These are phyloP conservation scores for Ectobius pallidus DNA, from an alignment of 2,888 invertebrate species.

Conservation along the genomic window DNA sequence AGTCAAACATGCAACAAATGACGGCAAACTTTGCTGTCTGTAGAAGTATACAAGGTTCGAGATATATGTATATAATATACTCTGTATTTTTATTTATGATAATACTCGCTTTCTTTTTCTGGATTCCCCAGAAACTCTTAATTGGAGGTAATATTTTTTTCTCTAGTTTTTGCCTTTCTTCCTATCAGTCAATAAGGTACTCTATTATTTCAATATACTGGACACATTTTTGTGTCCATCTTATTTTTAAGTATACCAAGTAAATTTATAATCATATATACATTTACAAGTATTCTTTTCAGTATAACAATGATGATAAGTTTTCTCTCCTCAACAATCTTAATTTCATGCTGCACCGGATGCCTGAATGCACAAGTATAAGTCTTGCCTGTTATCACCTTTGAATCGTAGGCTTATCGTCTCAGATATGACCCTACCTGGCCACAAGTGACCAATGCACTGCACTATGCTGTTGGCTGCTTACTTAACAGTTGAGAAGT, in stretches of 20 bases:
- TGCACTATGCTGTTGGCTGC: slow-evolving; percentile 3
- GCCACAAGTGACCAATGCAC: neutral
- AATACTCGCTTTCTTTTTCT: slow-evolving; percentile 10
- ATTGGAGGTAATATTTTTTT: neutral
- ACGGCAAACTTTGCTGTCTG: slow-evolving; percentile 38
- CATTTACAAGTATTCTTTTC: slow-evolving; percentile 40
- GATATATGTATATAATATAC: slow-evolving; percentile 37
- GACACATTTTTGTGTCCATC: slow-evolving; percentile 31
- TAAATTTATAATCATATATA: slow-evolving; percentile 37
- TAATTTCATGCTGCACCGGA: slow-evolving; percentile 14
- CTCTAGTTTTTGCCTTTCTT: slow-evolving; percentile 9
- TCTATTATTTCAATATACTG: slow-evolving; percentile 36
- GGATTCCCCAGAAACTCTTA: slow-evolving; percentile 11
- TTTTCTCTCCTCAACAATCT: slow-evolving; percentile 21
- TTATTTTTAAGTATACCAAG: slow-evolving; percentile 39
- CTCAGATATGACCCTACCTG: neutral
- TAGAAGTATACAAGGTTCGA: slow-evolving; percentile 39
- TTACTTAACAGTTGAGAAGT: slow-evolving; percentile 82
- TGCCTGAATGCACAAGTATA: slow-evolving; percentile 18
- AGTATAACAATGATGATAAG: slow-evolving; percentile 38
- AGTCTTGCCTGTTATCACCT: slow-evolving; percentile 17
- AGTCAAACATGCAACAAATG: slow-evolving; percentile 45
- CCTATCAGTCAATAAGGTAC: slow-evolving; percentile 41
- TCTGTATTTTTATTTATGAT: slow-evolving; percentile 31
- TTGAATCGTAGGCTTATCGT: slow-evolving; percentile 14